These are phyloP conservation scores for Drosophila tropicalis DNA, from an alignment of 1,140 invertebrate genomes.

Conservation along the genomic window DNA sequence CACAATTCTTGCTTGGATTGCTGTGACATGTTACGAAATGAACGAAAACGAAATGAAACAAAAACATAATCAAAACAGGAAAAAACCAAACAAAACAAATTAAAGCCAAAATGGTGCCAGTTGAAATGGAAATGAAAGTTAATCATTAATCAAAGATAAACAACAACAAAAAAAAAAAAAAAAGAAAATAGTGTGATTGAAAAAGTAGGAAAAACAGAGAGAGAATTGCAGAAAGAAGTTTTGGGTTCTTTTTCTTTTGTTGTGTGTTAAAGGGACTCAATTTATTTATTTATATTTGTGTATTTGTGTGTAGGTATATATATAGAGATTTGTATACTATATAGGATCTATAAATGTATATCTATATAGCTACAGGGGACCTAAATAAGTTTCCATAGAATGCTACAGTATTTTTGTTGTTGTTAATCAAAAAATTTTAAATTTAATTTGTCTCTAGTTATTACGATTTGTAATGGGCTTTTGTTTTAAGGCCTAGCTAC, in stretches of 20 bases:
- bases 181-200: constrained; percentile 20
- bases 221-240: constrained; percentile 2
- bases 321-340: too few species aligned
- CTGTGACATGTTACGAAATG: constrained; percentile 34
- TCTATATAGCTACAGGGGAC: constrained; percentile 2
- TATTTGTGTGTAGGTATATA: background rate
- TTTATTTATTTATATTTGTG: background rate
- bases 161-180: too few species aligned
- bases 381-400: background rate
- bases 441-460: background rate
- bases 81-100: constrained; percentile 18
- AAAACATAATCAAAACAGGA: constrained; percentile 1
- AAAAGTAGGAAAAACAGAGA: background rate
- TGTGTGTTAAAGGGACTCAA: background rate
- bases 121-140: constrained; percentile 5
- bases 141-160: constrained; percentile 5
- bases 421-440: background rate
- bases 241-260: background rate
- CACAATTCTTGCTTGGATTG: constrained; percentile 3
- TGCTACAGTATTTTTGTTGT: background rate
- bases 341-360: background rate
- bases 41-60: constrained; percentile 34
- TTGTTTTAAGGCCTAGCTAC: background rate
- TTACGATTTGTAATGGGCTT: background rate
- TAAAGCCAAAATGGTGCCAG: constrained; percentile 6